A percentile compares a stretch with the other conserved stretches of the same genome.
These are phyloP conservation scores for Shinisaurus crocodilurus DNA, from an alignment of 2,113 vertebrate species.

Conservation along the genomic window DNA sequence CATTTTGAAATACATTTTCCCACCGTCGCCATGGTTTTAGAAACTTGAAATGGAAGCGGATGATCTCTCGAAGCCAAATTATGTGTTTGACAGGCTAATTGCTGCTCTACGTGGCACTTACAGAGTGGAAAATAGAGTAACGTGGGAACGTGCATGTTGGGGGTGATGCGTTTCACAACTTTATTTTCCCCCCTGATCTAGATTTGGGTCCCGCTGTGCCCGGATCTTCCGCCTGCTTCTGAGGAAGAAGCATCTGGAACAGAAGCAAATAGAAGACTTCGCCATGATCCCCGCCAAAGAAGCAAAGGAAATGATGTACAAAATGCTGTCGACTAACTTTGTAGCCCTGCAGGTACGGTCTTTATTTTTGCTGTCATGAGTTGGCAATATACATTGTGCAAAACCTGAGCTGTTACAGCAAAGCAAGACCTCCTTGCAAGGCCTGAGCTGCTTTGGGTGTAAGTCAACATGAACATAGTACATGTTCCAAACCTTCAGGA, in stretches of 20 bases:
- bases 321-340: slow-evolving; percentile 90
- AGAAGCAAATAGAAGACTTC: slow-evolving; percentile 98
- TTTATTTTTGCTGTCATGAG: neutral
- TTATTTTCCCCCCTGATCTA: slow-evolving; percentile 55
- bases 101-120: neutral
- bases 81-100: neutral
- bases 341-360: slow-evolving; percentile 86
- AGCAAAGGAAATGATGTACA: slow-evolving; percentile 98
- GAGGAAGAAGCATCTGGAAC: slow-evolving; percentile 91
- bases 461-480: neutral
- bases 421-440: neutral
- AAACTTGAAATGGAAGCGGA: neutral
- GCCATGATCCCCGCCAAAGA: slow-evolving; percentile 98
- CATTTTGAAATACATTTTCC: too few species aligned
- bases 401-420: neutral
- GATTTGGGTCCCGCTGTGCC: slow-evolving; percentile 93
- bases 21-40: neutral
- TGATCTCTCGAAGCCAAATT: neutral
- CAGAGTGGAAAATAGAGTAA: neutral
- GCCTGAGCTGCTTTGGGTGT: too few species aligned
- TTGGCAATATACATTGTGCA: neutral
- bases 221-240: slow-evolving; percentile 90
- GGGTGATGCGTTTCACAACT: too few species aligned
- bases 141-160: neutral
- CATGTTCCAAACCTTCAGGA: neutral